Conservation (phyloP, 2,797 vertebrate species). For the Lindbergichthys nudifrons region DNA sequence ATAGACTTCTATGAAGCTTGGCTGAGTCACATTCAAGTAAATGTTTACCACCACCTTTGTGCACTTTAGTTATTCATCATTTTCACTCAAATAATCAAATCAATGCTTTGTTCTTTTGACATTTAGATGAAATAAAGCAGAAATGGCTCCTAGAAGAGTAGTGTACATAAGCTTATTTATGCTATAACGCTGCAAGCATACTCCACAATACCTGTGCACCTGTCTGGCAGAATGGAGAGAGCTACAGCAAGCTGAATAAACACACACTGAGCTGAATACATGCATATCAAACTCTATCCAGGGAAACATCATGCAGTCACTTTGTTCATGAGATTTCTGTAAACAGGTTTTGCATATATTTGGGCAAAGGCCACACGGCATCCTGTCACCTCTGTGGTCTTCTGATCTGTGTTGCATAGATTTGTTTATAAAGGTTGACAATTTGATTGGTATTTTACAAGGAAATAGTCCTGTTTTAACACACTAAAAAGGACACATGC, state of each 20-base stretch:
- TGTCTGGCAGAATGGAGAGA: neutral
- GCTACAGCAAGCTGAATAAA: too few species aligned
- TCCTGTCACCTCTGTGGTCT: neutral
- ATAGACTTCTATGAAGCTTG: slow-evolving; percentile 8
- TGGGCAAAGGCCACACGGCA: neutral
- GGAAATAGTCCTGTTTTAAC: slow-evolving; percentile 2
- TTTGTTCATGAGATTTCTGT: too few species aligned
- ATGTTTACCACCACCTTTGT: neutral
- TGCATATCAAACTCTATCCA: slow-evolving; percentile 15
- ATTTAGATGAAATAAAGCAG: neutral
- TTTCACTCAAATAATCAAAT: neutral
- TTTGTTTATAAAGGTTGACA: neutral
- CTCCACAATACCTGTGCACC: slow-evolving; percentile 8
- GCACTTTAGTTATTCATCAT: neutral
- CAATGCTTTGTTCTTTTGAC: neutral
- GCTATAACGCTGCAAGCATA: neutral
- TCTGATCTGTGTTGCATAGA: slow-evolving; percentile 11
- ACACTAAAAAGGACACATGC: neutral
- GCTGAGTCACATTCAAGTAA: slow-evolving; percentile 1
- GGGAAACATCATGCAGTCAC: neutral
- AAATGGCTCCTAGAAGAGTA: neutral
- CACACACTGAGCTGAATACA: slow-evolving; percentile 8
- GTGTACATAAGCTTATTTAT: neutral
- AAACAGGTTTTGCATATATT: slow-evolving; percentile 22
- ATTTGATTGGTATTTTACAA: neutral